Conservation (phyloP, 2,888 invertebrate species). For the Pediacus dermestoides region DNA sequence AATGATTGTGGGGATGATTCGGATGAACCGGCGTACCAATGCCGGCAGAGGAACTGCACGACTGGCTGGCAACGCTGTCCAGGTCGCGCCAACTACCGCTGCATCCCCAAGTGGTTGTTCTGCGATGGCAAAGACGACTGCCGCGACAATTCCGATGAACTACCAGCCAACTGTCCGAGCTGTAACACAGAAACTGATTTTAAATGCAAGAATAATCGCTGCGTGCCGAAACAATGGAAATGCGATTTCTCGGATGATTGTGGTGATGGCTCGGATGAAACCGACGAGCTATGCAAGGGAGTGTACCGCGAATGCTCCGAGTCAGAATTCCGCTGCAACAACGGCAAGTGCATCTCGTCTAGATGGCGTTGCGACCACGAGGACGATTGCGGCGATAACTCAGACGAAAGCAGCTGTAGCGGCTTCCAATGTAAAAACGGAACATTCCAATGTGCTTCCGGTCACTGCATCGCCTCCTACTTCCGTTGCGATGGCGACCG, state of each 20-base stretch:
- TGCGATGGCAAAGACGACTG: conserved; percentile 98
- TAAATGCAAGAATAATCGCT: conserved; percentile 79
- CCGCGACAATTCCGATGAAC: conserved; percentile 90
- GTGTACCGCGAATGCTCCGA: conserved; percentile 88
- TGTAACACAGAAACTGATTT: conserved; percentile 89
- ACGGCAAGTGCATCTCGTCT: conserved; percentile 87
- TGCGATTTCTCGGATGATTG: conserved; percentile 98
- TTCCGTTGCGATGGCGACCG: conserved; percentile 87
- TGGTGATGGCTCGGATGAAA: conserved; percentile 89
- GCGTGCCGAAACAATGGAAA: conserved; percentile 69
- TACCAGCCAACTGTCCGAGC: conserved; percentile 83
- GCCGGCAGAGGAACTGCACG: conserved; percentile 87
- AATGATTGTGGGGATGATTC: conserved; percentile 94
- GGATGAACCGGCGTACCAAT: conserved; percentile 91
- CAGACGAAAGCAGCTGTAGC: conserved; percentile 82
- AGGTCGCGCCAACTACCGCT: conserved; percentile 87
- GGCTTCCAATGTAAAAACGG: conserved; percentile 84
- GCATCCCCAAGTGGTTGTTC: conserved; percentile 96
- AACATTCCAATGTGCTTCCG: conserved; percentile 87
- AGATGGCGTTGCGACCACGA: conserved; percentile 95
- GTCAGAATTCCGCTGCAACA: conserved; percentile 80
- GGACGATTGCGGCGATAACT: conserved; percentile 93
- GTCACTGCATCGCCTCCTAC: conserved; percentile 88
- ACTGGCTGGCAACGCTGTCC: conserved; percentile 95
- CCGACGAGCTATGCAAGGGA: conserved; percentile 74